Conservation (phyloP, 2,888 invertebrate species). For the Ormyrus rosae region DNA sequence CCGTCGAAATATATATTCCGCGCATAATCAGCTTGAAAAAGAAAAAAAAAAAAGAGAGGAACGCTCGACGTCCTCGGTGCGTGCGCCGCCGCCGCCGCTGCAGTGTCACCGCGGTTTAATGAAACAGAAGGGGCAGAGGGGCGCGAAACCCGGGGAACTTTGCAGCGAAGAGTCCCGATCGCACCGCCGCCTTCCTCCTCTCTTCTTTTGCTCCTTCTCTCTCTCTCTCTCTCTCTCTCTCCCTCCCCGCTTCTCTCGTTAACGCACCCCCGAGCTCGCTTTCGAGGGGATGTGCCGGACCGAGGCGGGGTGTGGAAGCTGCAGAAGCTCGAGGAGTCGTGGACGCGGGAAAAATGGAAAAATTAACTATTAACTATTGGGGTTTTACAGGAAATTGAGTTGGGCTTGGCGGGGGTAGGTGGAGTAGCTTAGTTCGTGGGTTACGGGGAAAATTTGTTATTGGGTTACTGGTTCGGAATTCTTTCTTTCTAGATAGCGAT, state of each 20-base stretch:
- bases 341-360: not conserved
- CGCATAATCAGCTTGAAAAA: not conserved
- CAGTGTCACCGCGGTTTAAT: slow-evolving; percentile 38
- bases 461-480: too few species aligned
- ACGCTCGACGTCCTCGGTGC: not conserved
- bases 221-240: not conserved
- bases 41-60: not conserved
- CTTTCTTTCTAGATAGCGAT: too few species aligned
- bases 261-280: slow-evolving; percentile 42
- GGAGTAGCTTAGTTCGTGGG: too few species aligned
- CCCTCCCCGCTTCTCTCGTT: slow-evolving; percentile 45
- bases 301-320: not conserved
- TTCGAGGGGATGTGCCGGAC: not conserved
- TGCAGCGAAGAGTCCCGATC: not conserved
- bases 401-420: too few species aligned
- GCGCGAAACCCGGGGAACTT: slow-evolving; percentile 12
- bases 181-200: not conserved
- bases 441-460: too few species aligned
- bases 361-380: slow-evolving; percentile 38
- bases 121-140: slow-evolving; percentile 44
- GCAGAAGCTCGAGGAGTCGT: not conserved
- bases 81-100: not conserved
- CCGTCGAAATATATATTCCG: not conserved
- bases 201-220: slow-evolving; percentile 25
- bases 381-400: too few species aligned